A percentile compares a stretch with the other conserved stretches of the same genome.
These are phyloP conservation scores for Bovichtus variegatus DNA, from an alignment of 2,797 vertebrate species.

Conservation along the genomic window DNA sequence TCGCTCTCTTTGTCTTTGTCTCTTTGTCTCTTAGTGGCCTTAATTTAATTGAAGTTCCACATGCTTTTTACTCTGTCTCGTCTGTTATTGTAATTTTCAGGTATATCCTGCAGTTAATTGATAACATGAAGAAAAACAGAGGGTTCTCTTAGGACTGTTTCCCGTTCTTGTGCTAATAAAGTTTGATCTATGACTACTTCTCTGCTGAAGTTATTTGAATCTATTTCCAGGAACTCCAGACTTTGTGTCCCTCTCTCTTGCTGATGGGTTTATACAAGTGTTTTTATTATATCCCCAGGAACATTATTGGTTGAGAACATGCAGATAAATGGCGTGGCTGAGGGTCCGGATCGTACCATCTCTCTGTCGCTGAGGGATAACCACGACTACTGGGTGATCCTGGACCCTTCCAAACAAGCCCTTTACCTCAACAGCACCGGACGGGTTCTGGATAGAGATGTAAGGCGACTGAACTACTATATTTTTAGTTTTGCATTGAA, in stretches of 20 bases:
- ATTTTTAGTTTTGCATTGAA: background rate
- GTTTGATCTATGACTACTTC: background rate
- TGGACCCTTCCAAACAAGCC: slow-evolving; percentile 89
- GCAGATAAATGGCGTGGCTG: slow-evolving; percentile 92
- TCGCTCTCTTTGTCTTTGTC: too few relatives aligned
- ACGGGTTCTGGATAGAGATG: slow-evolving; percentile 92
- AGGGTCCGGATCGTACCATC: slow-evolving; percentile 90
- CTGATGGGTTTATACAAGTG: background rate
- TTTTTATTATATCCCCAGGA: slow-evolving; percentile 77
- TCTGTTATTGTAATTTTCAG: slow-evolving; percentile 27
- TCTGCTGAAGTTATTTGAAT: background rate
- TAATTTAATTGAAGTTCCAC: slow-evolving; percentile 33
- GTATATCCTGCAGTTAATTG: slow-evolving; percentile 13
- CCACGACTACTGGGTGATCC: slow-evolving; percentile 91
- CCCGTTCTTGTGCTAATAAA: slow-evolving; percentile 12
- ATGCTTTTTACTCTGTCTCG: slow-evolving; percentile 25
- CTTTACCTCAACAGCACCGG: slow-evolving; percentile 94
- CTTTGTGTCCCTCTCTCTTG: background rate
- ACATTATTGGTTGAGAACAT: slow-evolving; percentile 94
- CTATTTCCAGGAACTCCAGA: background rate
- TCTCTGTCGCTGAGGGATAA: slow-evolving; percentile 92
- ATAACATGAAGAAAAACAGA: slow-evolving; percentile 10
- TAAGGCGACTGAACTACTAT: slow-evolving; percentile 64
- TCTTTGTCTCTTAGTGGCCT: too few relatives aligned
- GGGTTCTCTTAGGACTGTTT: background rate